Conservation (phyloP, 2,888 invertebrate genomes). For the Cryptocheilus praepositus region DNA sequence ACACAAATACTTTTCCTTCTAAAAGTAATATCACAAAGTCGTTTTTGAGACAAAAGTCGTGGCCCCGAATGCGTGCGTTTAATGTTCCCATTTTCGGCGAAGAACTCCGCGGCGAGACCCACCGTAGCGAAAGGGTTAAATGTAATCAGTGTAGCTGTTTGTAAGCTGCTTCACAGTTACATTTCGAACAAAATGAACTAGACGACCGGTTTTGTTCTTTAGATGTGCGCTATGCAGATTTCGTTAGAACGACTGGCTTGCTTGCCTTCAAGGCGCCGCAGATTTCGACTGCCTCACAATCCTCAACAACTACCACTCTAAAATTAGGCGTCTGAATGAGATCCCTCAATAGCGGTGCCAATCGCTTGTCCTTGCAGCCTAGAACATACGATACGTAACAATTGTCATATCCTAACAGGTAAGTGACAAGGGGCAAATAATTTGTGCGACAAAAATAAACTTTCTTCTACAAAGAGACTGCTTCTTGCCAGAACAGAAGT, state of each 20-base stretch:
- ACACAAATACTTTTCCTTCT: too few relatives aligned
- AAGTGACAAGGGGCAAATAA: too few relatives aligned
- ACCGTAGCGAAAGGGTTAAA: too few relatives aligned
- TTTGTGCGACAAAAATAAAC: slow-evolving; percentile 26
- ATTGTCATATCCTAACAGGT: too few relatives aligned
- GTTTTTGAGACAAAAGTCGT: too few relatives aligned
- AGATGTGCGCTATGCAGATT: neutral
- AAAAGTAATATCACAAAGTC: too few relatives aligned
- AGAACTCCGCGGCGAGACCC: too few relatives aligned
- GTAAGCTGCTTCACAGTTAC: too few relatives aligned
- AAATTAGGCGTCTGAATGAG: slow-evolving; percentile 82
- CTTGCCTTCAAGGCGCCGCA: slow-evolving; percentile 80
- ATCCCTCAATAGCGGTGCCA: slow-evolving; percentile 78
- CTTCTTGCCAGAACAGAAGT: too few relatives aligned
- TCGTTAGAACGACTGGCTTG: neutral
- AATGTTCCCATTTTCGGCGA: too few relatives aligned
- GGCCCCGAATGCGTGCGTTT: too few relatives aligned
- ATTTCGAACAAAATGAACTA: neutral
- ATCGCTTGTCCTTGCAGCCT: slow-evolving; percentile 75
- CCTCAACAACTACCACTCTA: slow-evolving; percentile 80
- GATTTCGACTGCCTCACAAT: slow-evolving; percentile 82
- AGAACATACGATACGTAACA: slow-evolving; percentile 5
- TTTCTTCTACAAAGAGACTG: neutral
- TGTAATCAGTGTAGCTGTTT: too few relatives aligned
- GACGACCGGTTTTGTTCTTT: slow-evolving; percentile 2